A percentile compares a stretch with the other conserved stretches of the same genome.
Evolutionary conservation across 1,140 invertebrate species (phyloP).

Genomic region (Babylonia areolata): DNA sequence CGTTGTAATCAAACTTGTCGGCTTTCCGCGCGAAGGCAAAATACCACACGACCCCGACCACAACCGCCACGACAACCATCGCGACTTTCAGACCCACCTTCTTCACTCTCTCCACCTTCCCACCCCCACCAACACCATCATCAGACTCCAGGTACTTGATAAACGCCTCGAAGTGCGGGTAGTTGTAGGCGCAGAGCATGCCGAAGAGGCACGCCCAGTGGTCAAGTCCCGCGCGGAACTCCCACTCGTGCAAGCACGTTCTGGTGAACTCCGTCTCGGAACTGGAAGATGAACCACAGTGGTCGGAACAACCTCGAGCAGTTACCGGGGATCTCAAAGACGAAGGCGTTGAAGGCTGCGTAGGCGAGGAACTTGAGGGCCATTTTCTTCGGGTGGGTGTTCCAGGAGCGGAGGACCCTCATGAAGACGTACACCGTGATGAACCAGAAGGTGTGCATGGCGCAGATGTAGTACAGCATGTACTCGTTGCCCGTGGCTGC

Average conservation of each 20-base stretch:
- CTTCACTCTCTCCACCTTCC: background rate
- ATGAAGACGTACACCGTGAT: slow-evolving; percentile 65
- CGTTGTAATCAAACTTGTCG: slow-evolving; percentile 63
- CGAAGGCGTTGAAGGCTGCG: slow-evolving; percentile 52
- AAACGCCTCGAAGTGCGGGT: slow-evolving; percentile 64
- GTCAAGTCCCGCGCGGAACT: slow-evolving; percentile 58
- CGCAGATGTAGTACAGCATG: slow-evolving; percentile 71
- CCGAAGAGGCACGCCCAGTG: slow-evolving; percentile 66
- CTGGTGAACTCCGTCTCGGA: slow-evolving; percentile 47
- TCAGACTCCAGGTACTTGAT: slow-evolving; percentile 53
- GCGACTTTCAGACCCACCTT: slow-evolving; percentile 38
- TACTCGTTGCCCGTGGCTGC: slow-evolving; percentile 60
- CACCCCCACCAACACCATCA: background rate
- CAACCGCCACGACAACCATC: slow-evolving; percentile 30
- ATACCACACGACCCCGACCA: slow-evolving; percentile 53
- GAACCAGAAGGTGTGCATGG: slow-evolving; percentile 72
- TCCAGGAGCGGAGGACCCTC: slow-evolving; percentile 57
- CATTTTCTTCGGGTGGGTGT: slow-evolving; percentile 56
- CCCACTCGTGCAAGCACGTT: slow-evolving; percentile 64
- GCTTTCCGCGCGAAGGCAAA: slow-evolving; percentile 40
- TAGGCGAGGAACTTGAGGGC: slow-evolving; percentile 60
- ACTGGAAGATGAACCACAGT: slow-evolving; percentile 52
- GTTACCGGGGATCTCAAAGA: slow-evolving; percentile 62
- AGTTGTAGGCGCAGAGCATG: slow-evolving; percentile 70
- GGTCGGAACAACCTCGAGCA: slow-evolving; percentile 54